Conservation (phyloP, 2,113 vertebrate genomes). For the Aleadryas rufinucha region DNA sequence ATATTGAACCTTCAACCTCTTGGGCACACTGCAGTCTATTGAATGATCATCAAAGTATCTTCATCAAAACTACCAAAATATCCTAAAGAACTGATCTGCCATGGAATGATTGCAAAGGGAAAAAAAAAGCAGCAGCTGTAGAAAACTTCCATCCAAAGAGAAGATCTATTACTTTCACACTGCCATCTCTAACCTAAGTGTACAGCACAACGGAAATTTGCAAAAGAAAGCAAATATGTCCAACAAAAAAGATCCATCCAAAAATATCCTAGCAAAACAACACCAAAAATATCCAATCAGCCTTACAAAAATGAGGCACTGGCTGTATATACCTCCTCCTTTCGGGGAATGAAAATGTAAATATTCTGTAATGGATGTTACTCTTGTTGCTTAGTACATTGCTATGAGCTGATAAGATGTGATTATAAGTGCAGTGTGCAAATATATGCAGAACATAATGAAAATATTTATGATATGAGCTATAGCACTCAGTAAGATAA, state of each 20-base stretch:
- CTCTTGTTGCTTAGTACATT: background rate
- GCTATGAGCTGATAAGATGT: background rate
- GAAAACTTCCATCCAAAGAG: background rate
- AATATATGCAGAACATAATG: background rate
- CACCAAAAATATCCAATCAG: background rate
- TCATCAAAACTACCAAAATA: background rate
- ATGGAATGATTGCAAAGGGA: background rate
- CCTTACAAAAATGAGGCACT: background rate
- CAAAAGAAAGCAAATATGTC: background rate
- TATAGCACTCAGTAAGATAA: background rate
- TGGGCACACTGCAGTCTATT: background rate
- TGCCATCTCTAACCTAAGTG: background rate
- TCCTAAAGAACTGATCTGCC: background rate
- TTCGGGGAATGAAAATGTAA: background rate
- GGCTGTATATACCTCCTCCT: background rate
- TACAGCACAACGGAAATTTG: background rate
- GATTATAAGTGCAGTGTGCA: background rate
- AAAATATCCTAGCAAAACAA: background rate
- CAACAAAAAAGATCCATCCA: background rate
- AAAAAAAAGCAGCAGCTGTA: background rate
- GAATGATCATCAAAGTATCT: background rate
- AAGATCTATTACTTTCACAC: background rate
- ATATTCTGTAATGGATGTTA: background rate
- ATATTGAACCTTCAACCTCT: background rate
- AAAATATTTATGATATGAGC: background rate